A percentile compares a stretch with the other conserved stretches of the same genome.
phyloP scores from a whole-genome alignment of 2,888 invertebrate genomes.

The Xanthorhoe designata region DNA sequence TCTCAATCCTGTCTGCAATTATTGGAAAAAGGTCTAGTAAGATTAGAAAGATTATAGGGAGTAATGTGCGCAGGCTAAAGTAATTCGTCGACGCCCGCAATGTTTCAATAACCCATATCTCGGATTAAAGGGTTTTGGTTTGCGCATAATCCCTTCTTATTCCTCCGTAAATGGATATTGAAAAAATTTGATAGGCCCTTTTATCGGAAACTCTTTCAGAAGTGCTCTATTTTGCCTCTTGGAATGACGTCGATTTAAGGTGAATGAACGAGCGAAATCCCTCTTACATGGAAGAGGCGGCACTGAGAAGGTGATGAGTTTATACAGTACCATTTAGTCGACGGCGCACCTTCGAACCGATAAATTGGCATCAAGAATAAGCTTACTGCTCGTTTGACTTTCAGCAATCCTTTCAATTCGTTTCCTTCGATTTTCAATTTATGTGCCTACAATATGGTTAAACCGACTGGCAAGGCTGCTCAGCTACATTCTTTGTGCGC shows the following conservation, averaged over 20 bases:
- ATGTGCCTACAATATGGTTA: slow-evolving; percentile 44
- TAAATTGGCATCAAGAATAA: slow-evolving; percentile 72
- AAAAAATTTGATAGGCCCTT: slow-evolving; percentile 79
- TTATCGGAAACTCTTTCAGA: slow-evolving; percentile 79
- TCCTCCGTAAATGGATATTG: slow-evolving; percentile 81
- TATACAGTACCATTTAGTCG: slow-evolving; percentile 79
- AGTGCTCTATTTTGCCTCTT: slow-evolving; percentile 80
- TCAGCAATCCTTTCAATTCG: slow-evolving; percentile 60
- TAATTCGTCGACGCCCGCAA: slow-evolving; percentile 67
- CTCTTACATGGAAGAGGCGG: slow-evolving; percentile 82
- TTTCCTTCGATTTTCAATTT: slow-evolving; percentile 47
- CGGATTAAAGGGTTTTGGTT: slow-evolving; percentile 76
- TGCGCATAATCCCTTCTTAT: slow-evolving; percentile 79
- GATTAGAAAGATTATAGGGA: slow-evolving; percentile 49
- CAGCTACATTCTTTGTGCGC: slow-evolving; percentile 37
- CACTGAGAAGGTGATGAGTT: slow-evolving; percentile 79
- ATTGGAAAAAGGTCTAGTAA: slow-evolving; percentile 53
- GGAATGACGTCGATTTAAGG: slow-evolving; percentile 83
- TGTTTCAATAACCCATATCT: slow-evolving; percentile 76
- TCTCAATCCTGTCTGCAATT: slow-evolving; percentile 49
- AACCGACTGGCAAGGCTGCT: slow-evolving; percentile 37
- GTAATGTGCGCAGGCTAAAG: slow-evolving; percentile 55
- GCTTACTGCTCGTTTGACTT: slow-evolving; percentile 60
- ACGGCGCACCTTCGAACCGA: slow-evolving; percentile 78
- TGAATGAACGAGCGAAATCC: slow-evolving; percentile 83